Evolutionary conservation across 2,113 vertebrate species (phyloP), one percentile per base, ranked within the genome.

Genomic region (Rafetus swinhoei): DNA sequence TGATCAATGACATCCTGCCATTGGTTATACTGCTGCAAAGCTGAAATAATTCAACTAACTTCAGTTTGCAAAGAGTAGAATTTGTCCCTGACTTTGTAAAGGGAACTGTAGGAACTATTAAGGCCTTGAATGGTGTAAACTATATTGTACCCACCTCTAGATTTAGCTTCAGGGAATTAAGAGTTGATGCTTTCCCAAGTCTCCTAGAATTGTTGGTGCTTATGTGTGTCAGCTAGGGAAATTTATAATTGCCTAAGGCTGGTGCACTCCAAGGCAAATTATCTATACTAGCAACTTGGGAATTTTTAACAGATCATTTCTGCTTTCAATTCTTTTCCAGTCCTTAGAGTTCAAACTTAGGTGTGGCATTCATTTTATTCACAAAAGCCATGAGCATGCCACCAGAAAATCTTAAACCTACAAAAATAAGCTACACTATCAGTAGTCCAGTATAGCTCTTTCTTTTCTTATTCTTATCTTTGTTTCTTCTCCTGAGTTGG

Each of bases 401-500:
- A 22, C 9, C 16, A 85, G 76, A 91, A 92, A 90, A 82, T 2
- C 3, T 27, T 5, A 90, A 25, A 88, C 27, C 32, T 86, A 3
- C 18, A 52, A 79, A 77, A 56, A 79, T n/a, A 83, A 4, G 4
- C 1, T 14, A 77, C 6, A 55, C 2, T 88, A 84, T 52, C 86
- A 81, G 35, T 83, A 55, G 5, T 22, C 14, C 14, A 56, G 54
- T 25, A 82, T 79, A 82, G 4, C 2, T 76, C 83, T 87, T 14
- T 82, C 29, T 69, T 89, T 90, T 91, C 19, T 60, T 27, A 3
- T 8, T 0, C 0, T 0, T 4, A 7, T 39, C 7, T 76, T 45
- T 32, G 4, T 35, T 88, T 62, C n/a, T 56, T 79, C 45, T 80
- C 86, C 83, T 81, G 22, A 81, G 6, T 45, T 2, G n/a, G 1